Percentiles rank a stretch among this genome's conserved stretches.
phyloP scores from a whole-genome alignment of 2,888 invertebrate genomes.

The Mesoligia furuncula region DNA sequence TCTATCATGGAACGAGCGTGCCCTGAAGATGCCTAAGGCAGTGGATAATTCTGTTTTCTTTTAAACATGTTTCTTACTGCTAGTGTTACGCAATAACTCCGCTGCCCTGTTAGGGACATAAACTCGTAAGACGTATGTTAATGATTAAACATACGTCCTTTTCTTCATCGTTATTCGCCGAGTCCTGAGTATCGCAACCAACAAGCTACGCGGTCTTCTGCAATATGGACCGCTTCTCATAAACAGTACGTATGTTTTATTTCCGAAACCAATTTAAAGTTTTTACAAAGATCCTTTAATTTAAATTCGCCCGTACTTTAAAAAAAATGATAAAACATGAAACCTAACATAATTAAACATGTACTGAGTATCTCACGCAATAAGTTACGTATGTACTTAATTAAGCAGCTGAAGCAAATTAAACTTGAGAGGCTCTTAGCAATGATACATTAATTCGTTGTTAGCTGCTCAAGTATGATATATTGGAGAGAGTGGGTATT shows the following conservation, averaged over 20 bases:
- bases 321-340: constrained; percentile 27
- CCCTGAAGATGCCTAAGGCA: no score
- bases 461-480: constrained; percentile 57
- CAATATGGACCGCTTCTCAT: no score
- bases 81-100: no score
- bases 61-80: no score
- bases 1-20: no score
- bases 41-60: no score
- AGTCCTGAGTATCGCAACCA: no score
- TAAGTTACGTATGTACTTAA: constrained; percentile 55
- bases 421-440: constrained; percentile 59
- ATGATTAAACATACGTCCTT: not conserved
- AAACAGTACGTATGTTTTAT: not conserved
- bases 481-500: constrained; percentile 45
- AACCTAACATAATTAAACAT: constrained; percentile 36
- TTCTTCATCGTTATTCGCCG: no score
- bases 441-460: constrained; percentile 62
- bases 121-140: no score
- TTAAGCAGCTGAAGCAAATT: constrained; percentile 52
- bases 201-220: no score
- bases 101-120: not conserved
- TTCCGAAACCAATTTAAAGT: not conserved
- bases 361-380: constrained; percentile 35
- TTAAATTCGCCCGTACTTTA: not conserved
- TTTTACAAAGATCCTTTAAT: not conserved